These are phyloP conservation scores for Channallabes apus DNA, from an alignment of 2,797 vertebrate species.

Conservation along the genomic window DNA sequence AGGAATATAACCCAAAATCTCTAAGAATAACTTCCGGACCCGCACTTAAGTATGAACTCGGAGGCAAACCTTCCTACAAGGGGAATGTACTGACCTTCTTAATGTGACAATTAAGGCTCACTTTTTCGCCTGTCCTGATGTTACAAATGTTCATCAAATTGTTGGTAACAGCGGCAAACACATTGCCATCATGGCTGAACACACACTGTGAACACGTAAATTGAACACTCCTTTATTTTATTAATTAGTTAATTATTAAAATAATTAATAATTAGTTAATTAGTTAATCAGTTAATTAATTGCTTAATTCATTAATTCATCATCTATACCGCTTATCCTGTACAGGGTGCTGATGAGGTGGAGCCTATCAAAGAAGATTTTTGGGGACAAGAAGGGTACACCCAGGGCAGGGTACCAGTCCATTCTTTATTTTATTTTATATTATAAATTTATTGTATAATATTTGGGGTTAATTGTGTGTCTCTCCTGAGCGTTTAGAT, in stretches of 20 bases:
- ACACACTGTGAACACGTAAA: constrained; percentile 72
- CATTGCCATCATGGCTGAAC: constrained; percentile 90
- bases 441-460: background rate
- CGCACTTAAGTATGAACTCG: no score
- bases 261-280: no score
- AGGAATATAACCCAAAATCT: no score
- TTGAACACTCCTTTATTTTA: background rate
- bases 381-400: no score
- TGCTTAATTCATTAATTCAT: no score
- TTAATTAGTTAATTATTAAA: background rate
- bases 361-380: no score
- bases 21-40: no score
- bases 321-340: no score
- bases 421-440: background rate
- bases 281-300: no score
- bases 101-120: constrained; percentile 87
- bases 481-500: background rate
- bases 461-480: background rate
- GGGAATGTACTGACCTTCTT: constrained; percentile 81
- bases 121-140: constrained; percentile 82
- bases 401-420: no score
- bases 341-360: no score
- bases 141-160: constrained; percentile 90
- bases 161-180: constrained; percentile 89
- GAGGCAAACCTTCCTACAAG: no score